These are phyloP conservation scores for Melolontha melolontha DNA, from an alignment of 2,888 invertebrate genomes.

Conservation along the genomic window DNA sequence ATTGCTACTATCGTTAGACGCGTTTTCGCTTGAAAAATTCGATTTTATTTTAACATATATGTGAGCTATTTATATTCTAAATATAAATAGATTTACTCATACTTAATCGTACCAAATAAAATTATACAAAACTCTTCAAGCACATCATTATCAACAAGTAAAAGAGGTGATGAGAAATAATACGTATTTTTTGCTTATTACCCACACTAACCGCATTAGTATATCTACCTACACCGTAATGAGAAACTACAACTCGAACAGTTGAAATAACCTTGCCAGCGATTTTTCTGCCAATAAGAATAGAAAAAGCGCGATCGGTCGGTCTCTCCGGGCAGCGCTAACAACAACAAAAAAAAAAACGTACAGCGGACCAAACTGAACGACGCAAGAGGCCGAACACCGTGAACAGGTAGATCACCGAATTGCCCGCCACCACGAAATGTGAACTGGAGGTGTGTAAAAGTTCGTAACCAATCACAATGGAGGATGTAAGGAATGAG, in stretches of 20 bases:
- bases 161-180: slow-evolving; percentile 14
- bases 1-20: no score
- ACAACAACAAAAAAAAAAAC: slow-evolving; percentile 40
- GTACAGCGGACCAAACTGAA: slow-evolving; percentile 43
- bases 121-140: background rate
- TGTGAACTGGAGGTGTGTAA: slow-evolving; percentile 55
- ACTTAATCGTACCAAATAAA: no score
- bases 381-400: slow-evolving; percentile 40
- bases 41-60: no score
- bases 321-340: no score
- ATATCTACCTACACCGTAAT: slow-evolving; percentile 44
- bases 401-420: slow-evolving; percentile 50
- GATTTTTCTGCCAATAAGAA: slow-evolving; percentile 51
- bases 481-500: slow-evolving; percentile 50
- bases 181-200: slow-evolving; percentile 6
- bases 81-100: no score
- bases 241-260: slow-evolving; percentile 52
- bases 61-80: no score
- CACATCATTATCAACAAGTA: slow-evolving; percentile 1
- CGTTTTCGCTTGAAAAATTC: no score
- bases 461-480: slow-evolving; percentile 54
- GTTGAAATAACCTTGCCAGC: slow-evolving; percentile 53
- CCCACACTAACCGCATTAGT: slow-evolving; percentile 48
- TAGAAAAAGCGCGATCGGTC: slow-evolving; percentile 46
- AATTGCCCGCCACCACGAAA: slow-evolving; percentile 50